These are phyloP conservation scores for Allygus modestus DNA, from an alignment of 2,888 invertebrate species.

Conservation along the genomic window DNA sequence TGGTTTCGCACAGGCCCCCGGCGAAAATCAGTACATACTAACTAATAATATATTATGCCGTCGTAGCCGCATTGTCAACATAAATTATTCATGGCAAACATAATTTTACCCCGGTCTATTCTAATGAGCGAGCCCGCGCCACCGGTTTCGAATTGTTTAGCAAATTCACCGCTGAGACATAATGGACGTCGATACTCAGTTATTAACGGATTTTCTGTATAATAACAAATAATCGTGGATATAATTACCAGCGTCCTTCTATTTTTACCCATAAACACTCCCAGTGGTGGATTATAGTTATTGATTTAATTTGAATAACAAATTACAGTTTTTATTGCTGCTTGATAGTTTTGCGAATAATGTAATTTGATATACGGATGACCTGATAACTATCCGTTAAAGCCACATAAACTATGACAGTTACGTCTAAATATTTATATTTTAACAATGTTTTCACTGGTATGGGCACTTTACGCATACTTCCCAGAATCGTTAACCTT, in stretches of 20 bases:
- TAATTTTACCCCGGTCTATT: slow-evolving; percentile 42
- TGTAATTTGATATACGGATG: not conserved
- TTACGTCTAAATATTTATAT: no score
- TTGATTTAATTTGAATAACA: slow-evolving; percentile 11
- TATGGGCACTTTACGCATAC: no score
- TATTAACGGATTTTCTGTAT: slow-evolving; percentile 15
- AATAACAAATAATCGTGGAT: slow-evolving; percentile 9
- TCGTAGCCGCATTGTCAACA: slow-evolving; percentile 17
- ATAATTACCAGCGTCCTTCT: not conserved
- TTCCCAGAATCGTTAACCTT: no score
- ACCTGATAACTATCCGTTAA: not conserved
- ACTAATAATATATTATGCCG: slow-evolving; percentile 45
- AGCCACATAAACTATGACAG: not conserved
- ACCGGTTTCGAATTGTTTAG: slow-evolving; percentile 19
- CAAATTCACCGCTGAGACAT: not conserved
- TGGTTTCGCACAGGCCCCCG: slow-evolving; percentile 9
- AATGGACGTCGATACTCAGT: not conserved
- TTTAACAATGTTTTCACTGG: no score
- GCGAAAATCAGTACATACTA: slow-evolving; percentile 19
- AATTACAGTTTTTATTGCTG: not conserved
- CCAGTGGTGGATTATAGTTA: slow-evolving; percentile 3
- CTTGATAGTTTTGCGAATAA: slow-evolving; percentile 7
- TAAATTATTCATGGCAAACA: slow-evolving; percentile 54
- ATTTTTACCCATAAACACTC: not conserved
- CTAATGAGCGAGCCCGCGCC: not conserved